Conservation (phyloP, 2,113 vertebrate species). For the Trichechus manatus region DNA sequence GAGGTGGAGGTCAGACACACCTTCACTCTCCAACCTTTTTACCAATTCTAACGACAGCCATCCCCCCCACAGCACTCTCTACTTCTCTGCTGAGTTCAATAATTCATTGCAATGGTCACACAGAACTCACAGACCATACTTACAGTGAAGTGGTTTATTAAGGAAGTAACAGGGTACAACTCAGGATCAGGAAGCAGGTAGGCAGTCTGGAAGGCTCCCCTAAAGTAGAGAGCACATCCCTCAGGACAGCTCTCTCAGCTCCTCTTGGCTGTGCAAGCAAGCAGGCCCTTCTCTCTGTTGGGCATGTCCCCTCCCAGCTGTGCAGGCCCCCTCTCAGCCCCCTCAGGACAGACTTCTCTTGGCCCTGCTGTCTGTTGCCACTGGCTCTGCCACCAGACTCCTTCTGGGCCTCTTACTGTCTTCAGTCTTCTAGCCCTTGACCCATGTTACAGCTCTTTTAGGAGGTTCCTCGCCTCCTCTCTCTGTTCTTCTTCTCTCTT, state of each 20-base stretch:
- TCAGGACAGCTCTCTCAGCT: neutral
- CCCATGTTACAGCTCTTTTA: no score
- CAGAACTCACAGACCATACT: neutral
- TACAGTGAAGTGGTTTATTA: no score
- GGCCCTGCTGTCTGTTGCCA: no score
- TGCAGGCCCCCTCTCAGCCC: no score
- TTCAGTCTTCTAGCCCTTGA: no score
- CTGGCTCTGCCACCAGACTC: no score
- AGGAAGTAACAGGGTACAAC: neutral
- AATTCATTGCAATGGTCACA: neutral
- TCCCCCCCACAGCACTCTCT: neutral
- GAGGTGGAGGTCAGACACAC: neutral
- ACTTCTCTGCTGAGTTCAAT: neutral
- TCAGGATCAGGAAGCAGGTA: neutral
- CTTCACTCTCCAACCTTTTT: neutral
- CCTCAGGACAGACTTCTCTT: no score
- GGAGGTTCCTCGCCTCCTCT: no score
- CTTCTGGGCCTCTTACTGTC: no score
- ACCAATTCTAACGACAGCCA: neutral
- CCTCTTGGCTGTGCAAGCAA: neutral
- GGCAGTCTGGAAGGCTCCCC: neutral
- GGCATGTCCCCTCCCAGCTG: no score
- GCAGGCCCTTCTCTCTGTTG: no score
- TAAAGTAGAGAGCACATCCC: neutral
- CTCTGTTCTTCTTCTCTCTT: no score